Evolutionary conservation across 2,888 invertebrate genomes (phyloP).

Genomic region (Orthonevra nobilis): DNA sequence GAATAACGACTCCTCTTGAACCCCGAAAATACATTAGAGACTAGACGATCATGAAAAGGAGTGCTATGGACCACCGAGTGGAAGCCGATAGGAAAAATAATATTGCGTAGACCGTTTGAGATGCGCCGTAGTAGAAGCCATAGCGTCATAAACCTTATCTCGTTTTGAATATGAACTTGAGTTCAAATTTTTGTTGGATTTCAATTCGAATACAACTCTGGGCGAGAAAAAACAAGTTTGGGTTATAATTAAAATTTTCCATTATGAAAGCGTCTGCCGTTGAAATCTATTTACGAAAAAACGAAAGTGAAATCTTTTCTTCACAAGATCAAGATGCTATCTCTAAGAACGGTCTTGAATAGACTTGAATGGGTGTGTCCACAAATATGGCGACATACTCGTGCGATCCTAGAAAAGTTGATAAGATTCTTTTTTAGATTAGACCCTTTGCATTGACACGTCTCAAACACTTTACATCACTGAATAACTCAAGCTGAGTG

Average conservation of each 20-base stretch:
- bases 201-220: background rate
- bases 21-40: background rate
- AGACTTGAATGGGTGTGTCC: constrained; percentile 8
- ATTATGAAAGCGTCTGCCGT: background rate
- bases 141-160: constrained; percentile 26
- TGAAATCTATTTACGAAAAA: background rate
- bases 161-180: constrained; percentile 17
- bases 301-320: too few relatives aligned
- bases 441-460: too few relatives aligned
- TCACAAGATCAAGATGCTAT: too few relatives aligned
- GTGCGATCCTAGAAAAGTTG: too few relatives aligned
- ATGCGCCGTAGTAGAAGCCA: background rate
- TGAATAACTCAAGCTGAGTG: too few relatives aligned
- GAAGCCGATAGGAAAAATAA: too few relatives aligned
- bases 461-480: too few relatives aligned
- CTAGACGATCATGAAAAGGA: background rate
- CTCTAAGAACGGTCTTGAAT: background rate
- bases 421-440: too few relatives aligned
- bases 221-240: constrained; percentile 5
- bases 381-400: too few relatives aligned
- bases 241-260: constrained; percentile 15
- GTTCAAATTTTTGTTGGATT: constrained; percentile 11
- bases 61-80: background rate
- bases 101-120: too few relatives aligned
- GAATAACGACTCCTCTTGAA: constrained; percentile 5